phyloP scores from a whole-genome alignment of 2,797 vertebrate genomes.

The Botia kubotai region DNA sequence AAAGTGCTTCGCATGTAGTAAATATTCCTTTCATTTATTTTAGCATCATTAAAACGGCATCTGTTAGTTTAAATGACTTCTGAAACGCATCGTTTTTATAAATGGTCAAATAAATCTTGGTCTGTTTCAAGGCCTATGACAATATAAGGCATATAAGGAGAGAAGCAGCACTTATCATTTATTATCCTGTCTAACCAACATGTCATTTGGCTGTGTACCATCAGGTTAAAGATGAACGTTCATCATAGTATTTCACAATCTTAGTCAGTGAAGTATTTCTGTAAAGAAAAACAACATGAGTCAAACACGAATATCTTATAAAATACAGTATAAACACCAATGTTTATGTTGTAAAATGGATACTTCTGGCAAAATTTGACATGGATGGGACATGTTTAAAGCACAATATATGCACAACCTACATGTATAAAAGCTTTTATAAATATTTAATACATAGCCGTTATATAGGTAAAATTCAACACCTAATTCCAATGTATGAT shows the following conservation, averaged over 20 bases:
- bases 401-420: too few relatives aligned
- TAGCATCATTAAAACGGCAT: neutral
- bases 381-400: too few relatives aligned
- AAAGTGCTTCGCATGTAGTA: slow-evolving; percentile 26
- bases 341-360: too few relatives aligned
- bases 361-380: too few relatives aligned
- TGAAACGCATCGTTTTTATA: slow-evolving; percentile 1
- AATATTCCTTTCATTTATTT: slow-evolving; percentile 5
- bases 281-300: neutral
- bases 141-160: slow-evolving; percentile 24
- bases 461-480: too few relatives aligned
- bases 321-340: too few relatives aligned
- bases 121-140: neutral
- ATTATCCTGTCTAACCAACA: slow-evolving; percentile 1
- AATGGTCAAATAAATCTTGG: slow-evolving; percentile 12
- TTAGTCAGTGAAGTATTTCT: slow-evolving; percentile 55
- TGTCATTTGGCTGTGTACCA: neutral
- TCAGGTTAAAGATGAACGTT: neutral
- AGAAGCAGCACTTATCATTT: slow-evolving; percentile 17
- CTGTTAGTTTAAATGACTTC: slow-evolving; percentile 31
- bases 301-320: neutral
- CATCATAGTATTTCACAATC: neutral
- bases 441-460: too few relatives aligned
- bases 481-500: too few relatives aligned
- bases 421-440: too few relatives aligned